Evolutionary conservation across 2,113 vertebrate genomes (phyloP).

Genomic region (Eonycteris spelaea): DNA sequence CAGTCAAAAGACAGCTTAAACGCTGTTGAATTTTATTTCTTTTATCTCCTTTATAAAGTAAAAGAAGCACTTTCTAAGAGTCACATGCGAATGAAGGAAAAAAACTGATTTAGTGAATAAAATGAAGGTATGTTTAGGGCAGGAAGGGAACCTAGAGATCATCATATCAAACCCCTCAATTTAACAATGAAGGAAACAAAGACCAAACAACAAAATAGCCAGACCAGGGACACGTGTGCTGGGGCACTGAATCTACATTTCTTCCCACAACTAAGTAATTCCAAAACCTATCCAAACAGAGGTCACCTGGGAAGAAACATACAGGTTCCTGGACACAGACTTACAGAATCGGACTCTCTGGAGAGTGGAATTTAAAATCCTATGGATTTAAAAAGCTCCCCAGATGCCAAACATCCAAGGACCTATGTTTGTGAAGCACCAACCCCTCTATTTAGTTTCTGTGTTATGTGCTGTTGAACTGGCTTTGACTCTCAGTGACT

Average conservation of each 20-base stretch:
- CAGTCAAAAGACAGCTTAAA: slow-evolving; percentile 39
- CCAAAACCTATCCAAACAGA: background rate
- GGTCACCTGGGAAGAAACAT: background rate
- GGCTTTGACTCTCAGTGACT: background rate
- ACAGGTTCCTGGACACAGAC: background rate
- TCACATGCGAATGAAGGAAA: background rate
- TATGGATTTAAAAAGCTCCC: background rate
- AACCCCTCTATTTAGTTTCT: background rate
- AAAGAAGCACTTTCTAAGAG: background rate
- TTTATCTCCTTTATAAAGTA: slow-evolving; percentile 34
- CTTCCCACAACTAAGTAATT: background rate
- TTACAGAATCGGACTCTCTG: background rate
- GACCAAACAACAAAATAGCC: background rate
- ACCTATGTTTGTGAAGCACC: background rate
- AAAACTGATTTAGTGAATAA: background rate
- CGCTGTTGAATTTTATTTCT: slow-evolving; percentile 27
- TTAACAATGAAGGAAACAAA: background rate
- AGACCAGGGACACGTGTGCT: background rate
- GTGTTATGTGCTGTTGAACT: background rate
- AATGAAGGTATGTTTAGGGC: background rate
- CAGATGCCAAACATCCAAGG: background rate
- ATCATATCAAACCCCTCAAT: background rate
- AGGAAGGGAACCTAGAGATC: background rate
- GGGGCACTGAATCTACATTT: background rate
- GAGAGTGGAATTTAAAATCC: background rate